Conservation (phyloP, 2,113 vertebrate species). For the Grammomys dolichurus region DNA sequence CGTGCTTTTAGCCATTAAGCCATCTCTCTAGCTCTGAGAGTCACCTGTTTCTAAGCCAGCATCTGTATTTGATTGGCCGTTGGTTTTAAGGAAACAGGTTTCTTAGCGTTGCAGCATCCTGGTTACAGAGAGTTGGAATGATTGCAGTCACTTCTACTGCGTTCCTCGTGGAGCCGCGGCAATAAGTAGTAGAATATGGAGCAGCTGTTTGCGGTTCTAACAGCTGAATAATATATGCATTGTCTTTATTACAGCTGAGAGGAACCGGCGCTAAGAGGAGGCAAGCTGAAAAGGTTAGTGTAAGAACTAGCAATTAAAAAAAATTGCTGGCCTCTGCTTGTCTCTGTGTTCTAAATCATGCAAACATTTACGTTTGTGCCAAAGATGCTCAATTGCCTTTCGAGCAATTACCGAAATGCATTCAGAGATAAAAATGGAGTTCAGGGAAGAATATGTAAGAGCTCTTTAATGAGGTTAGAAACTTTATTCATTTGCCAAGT, state of each 20-base stretch:
- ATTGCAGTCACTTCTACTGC: slow-evolving; percentile 67
- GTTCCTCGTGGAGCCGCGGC: slow-evolving; percentile 55
- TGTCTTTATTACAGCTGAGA: slow-evolving; percentile 59
- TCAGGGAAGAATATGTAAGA: slow-evolving; percentile 70
- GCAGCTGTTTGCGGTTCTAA: slow-evolving; percentile 74
- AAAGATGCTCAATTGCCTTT: slow-evolving; percentile 78
- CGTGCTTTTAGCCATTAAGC: neutral
- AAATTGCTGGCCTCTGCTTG: slow-evolving; percentile 77
- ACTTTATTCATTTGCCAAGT: slow-evolving; percentile 76
- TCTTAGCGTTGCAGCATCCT: slow-evolving; percentile 23
- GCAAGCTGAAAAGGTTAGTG: slow-evolving; percentile 81
- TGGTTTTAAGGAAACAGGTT: slow-evolving; percentile 55
- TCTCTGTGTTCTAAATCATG: slow-evolving; percentile 77
- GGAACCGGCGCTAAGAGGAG: slow-evolving; percentile 54
- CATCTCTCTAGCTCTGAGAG: neutral
- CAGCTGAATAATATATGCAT: slow-evolving; percentile 77
- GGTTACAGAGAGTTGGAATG: slow-evolving; percentile 67
- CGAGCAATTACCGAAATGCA: slow-evolving; percentile 80
- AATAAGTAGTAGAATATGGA: slow-evolving; percentile 58
- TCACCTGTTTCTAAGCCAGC: neutral
- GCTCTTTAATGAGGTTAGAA: slow-evolving; percentile 79
- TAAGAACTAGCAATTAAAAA: slow-evolving; percentile 80
- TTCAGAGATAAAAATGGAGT: slow-evolving; percentile 79
- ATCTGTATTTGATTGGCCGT: neutral
- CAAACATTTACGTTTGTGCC: slow-evolving; percentile 78